A percentile compares a stretch with the other conserved stretches of the same genome.
Conservation (phyloP, 2,113 vertebrate species). For the Microcebus griseorufus region DNA sequence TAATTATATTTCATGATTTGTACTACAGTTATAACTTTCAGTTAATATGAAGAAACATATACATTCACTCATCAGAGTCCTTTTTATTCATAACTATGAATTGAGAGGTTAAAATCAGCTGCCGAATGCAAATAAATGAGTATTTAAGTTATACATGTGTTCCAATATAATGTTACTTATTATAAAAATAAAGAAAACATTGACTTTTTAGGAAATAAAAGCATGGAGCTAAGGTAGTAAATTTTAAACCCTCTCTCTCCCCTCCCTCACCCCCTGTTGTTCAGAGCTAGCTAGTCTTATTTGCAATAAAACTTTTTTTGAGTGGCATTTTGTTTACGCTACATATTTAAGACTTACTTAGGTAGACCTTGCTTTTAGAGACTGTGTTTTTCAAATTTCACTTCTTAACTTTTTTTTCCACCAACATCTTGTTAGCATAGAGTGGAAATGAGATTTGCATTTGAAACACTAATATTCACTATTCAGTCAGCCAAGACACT, state of each 20-base stretch:
- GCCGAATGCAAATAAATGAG: conserved; percentile 59
- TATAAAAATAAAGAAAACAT: not conserved
- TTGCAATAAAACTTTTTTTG: not conserved
- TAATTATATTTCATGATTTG: conserved; percentile 9
- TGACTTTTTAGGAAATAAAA: not conserved
- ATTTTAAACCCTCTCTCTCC: not conserved
- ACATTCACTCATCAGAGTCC: conserved; percentile 60
- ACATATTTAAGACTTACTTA: not conserved
- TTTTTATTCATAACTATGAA: conserved; percentile 66
- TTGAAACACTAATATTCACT: conserved; percentile 33
- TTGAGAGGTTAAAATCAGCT: conserved; percentile 53
- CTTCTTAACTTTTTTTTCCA: not conserved
- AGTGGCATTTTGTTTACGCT: not conserved
- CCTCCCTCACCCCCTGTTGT: not conserved
- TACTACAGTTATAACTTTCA: conserved; percentile 39
- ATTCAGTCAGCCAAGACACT: not conserved
- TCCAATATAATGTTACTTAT: not conserved
- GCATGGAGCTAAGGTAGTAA: not conserved
- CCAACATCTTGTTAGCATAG: conserved; percentile 46
- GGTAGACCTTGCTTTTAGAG: not conserved
- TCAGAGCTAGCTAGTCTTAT: not conserved
- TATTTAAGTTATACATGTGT: conserved; percentile 67
- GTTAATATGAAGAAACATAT: conserved; percentile 51
- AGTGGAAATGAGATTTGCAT: conserved; percentile 27
- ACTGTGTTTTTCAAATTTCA: not conserved